These are phyloP conservation scores for Anabas testudineus DNA, from an alignment of 2,797 vertebrate genomes.

Conservation along the genomic window DNA sequence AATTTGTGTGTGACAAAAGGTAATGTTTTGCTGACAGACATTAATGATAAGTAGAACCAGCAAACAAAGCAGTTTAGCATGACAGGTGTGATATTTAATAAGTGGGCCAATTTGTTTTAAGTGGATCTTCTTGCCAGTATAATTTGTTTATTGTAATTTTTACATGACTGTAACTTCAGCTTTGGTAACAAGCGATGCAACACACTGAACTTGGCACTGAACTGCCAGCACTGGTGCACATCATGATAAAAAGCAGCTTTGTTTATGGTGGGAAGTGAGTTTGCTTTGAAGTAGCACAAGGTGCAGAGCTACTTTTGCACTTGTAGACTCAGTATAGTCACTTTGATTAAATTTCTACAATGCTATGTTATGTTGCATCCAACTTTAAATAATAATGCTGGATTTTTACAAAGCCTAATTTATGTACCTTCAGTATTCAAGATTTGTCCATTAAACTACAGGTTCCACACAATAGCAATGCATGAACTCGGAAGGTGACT, in stretches of 20 bases:
- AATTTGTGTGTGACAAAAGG: slow-evolving; percentile 22
- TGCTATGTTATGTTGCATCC: background rate
- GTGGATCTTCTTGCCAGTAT: slow-evolving; percentile 17
- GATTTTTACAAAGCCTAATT: background rate
- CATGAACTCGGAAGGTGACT: background rate
- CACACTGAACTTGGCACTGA: background rate
- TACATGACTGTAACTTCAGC: background rate
- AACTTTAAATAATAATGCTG: background rate
- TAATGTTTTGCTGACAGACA: slow-evolving; percentile 12
- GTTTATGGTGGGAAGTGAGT: background rate
- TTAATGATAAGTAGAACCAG: slow-evolving; percentile 18
- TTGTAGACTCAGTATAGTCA: background rate
- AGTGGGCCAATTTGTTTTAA: slow-evolving; percentile 25
- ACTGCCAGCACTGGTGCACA: slow-evolving; percentile 1
- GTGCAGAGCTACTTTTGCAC: background rate
- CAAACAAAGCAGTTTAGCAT: slow-evolving; percentile 19
- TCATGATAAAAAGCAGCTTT: slow-evolving; percentile 7
- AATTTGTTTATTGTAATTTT: slow-evolving; percentile 18
- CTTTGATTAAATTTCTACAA: background rate
- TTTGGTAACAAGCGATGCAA: background rate
- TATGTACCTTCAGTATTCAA: background rate
- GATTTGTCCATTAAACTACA: background rate
- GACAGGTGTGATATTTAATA: slow-evolving; percentile 31
- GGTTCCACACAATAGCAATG: background rate
- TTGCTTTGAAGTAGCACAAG: slow-evolving; percentile 13